Percentiles rank a stretch among this genome's conserved stretches.
phyloP scores from a whole-genome alignment of 2,888 invertebrate species.

The Hedychridium roseum region DNA sequence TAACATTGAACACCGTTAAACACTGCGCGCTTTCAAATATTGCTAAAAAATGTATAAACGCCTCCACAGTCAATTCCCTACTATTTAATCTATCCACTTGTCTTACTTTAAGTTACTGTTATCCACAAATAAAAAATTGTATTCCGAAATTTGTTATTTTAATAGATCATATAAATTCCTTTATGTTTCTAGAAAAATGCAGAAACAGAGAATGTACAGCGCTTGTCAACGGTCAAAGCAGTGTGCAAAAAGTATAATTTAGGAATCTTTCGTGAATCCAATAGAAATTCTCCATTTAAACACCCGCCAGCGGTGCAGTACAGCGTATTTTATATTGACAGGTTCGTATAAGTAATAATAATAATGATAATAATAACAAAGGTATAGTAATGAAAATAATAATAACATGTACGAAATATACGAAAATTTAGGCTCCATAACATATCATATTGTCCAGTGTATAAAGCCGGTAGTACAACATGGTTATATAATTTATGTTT shows the following conservation, averaged over 20 bases:
- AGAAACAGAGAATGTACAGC: constrained; percentile 65
- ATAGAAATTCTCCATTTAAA: constrained; percentile 44
- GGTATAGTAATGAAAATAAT: too few relatives aligned
- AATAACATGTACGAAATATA: too few relatives aligned
- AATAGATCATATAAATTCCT: not conserved
- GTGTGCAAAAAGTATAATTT: constrained; percentile 61
- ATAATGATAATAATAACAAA: too few relatives aligned
- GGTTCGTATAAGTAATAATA: constrained; percentile 47
- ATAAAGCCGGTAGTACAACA: constrained; percentile 65
- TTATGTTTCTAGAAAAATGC: constrained; percentile 51
- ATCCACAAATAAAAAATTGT: not conserved
- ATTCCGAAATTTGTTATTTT: not conserved
- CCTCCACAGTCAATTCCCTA: too few relatives aligned
- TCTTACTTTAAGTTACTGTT: too few relatives aligned
- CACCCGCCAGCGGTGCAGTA: constrained; percentile 65
- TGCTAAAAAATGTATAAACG: too few relatives aligned
- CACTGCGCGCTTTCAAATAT: too few relatives aligned
- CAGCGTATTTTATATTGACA: constrained; percentile 63
- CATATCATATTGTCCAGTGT: constrained; percentile 65
- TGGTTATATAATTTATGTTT: constrained; percentile 64
- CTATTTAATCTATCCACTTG: too few relatives aligned
- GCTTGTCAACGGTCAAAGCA: constrained; percentile 48
- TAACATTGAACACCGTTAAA: too few relatives aligned
- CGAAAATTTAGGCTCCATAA: constrained; percentile 55
- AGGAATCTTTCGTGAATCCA: constrained; percentile 52